Evolutionary conservation across 2,113 vertebrate species (phyloP).

Genomic region (Phyllopteryx taeniolatus): DNA sequence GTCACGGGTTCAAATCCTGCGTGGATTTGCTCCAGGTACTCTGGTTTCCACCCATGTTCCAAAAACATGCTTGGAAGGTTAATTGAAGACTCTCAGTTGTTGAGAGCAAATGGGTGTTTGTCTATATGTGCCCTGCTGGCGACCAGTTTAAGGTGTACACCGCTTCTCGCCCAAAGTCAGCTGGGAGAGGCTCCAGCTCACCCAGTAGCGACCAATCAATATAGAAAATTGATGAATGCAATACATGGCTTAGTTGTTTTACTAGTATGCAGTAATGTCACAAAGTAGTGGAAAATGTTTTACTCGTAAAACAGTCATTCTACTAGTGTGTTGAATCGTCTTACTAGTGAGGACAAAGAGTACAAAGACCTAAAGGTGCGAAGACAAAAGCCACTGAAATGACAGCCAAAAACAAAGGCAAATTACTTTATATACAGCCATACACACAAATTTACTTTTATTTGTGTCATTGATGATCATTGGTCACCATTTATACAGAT

Average conservation of each 20-base stretch:
- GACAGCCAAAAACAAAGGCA: neutral
- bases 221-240: too few relatives aligned
- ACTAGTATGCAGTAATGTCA: too few relatives aligned
- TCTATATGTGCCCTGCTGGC: neutral
- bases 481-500: neutral
- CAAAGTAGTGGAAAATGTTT: too few relatives aligned
- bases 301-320: neutral
- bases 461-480: neutral
- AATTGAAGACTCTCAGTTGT: neutral
- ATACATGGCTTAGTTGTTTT: too few relatives aligned
- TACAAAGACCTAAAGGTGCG: neutral
- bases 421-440: neutral
- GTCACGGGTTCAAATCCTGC: too few relatives aligned
- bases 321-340: neutral
- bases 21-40: neutral
- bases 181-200: too few relatives aligned
- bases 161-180: too few relatives aligned
- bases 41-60: neutral
- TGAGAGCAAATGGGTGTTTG: neutral
- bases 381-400: neutral
- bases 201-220: too few relatives aligned
- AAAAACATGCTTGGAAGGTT: neutral
- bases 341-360: too few relatives aligned
- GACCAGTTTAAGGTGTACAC: neutral
- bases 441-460: neutral